A percentile compares a stretch with the other conserved stretches of the same genome.
Conservation (phyloP, 2,113 vertebrate genomes). For the Phyllostomus discolor region DNA sequence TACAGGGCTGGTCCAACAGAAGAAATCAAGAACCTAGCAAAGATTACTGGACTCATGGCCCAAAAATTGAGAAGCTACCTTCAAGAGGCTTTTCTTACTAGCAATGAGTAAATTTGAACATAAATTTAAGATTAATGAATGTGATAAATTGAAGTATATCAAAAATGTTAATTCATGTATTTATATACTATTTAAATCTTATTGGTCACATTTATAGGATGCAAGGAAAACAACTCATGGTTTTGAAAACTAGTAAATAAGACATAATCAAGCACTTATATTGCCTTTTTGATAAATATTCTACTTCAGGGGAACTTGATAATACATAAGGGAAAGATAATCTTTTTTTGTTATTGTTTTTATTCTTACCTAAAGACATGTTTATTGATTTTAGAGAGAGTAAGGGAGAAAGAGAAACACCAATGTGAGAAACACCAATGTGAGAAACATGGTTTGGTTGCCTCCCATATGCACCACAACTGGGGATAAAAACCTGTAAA, state of each 20-base stretch:
- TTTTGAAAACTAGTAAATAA: background rate
- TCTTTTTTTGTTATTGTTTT: background rate
- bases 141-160: background rate
- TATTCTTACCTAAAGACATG: too few species aligned
- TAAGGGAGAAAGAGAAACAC: too few species aligned
- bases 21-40: background rate
- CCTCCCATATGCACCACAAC: too few species aligned
- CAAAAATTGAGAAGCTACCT: background rate
- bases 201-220: background rate
- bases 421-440: too few species aligned
- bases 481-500: too few species aligned
- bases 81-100: background rate
- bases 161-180: background rate
- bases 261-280: background rate
- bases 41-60: background rate
- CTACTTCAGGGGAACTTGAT: background rate
- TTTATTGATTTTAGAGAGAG: too few species aligned
- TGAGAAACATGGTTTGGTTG: too few species aligned
- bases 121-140: background rate
- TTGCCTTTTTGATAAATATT: background rate
- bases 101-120: background rate
- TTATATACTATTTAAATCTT: background rate
- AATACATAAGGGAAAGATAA: background rate
- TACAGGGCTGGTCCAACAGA: background rate
- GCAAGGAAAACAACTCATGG: background rate